Conservation (phyloP, 2,113 vertebrate species). For the Cervus canadensis region DNA sequence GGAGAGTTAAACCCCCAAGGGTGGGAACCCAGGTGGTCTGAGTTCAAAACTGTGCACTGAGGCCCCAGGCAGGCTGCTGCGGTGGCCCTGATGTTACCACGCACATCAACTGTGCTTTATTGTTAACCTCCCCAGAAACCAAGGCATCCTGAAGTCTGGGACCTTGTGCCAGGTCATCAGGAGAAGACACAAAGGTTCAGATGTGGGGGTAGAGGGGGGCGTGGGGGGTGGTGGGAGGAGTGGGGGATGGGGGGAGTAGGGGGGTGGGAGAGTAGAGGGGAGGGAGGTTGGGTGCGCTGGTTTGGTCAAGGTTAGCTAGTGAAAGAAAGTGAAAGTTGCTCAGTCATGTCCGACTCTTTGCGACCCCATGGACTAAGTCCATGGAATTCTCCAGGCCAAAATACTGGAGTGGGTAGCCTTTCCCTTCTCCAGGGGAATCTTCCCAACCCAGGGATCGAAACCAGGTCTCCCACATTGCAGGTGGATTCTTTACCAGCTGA, state of each 20-base stretch:
- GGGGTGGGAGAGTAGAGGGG: not conserved
- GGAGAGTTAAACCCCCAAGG: no score
- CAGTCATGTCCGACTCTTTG: not conserved
- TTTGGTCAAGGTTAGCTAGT: not conserved
- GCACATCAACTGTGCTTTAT: rapidly evolving
- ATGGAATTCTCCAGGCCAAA: not conserved
- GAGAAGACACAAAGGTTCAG: not conserved
- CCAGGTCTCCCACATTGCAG: no score
- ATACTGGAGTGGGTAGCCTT: not conserved
- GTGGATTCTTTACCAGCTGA: no score
- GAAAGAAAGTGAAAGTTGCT: not conserved
- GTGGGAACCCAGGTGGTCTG: not conserved
- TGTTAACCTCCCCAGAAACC: not conserved
- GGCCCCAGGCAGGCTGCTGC: rapidly evolving
- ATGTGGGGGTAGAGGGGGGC: no score
- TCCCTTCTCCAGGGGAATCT: not conserved
- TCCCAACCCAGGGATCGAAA: no score
- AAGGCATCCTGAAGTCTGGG: rapidly evolving
- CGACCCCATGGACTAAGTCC: not conserved
- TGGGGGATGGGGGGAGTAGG: no score
- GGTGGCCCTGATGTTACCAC: rapidly evolving
- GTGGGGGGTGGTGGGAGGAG: no score
- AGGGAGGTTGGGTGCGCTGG: not conserved
- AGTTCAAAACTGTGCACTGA: not conserved
- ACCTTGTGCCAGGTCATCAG: rapidly evolving